Evolutionary conservation across 2,888 invertebrate genomes (phyloP), one percentile per base, ranked within the genome.

Genomic region (Drosophila lutescens): DNA sequence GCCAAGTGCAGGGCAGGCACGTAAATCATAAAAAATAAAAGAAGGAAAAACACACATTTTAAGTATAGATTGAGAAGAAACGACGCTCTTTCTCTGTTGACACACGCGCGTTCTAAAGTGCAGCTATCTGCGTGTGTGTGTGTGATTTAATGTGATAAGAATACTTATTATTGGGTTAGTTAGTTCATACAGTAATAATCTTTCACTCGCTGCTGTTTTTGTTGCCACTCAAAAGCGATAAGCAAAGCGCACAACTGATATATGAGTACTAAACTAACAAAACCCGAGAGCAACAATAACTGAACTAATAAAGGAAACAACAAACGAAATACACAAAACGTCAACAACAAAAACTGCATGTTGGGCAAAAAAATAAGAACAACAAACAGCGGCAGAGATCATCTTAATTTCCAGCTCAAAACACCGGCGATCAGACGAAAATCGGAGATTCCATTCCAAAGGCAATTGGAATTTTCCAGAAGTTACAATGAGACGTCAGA

Each of bases 81-180:
- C 44, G 43, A 32, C 34, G 12, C 43, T 46, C 36, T 36, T 23
- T 36, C 36, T 36, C 56, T 46, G 44, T 46, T 56, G 46, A 56
- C 49, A 49, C 49, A 49, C 49, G 49, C 49, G 49, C 34, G 49
- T 46, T 56, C 26, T 34, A 51, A 44, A 40, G 32, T 60, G 20
- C 46, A 46, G 43, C 20, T 36, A 55, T 55, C 12, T 55, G 44
- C 36, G 17, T 50, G 13, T 60, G 44, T 51, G 46, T 47, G 55
- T 67, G 75, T 74, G 86, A 83, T 87, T 83, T 86, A 88, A 88
- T 88, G 82, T 76, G 83, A 83, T 83, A 83, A 83, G 83, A 83
- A 83, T 78, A 71, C 85, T 82, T 87, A 87, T 86, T 87, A 82
- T 88, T 88, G 83, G 88, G 83, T 83, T 83, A 83, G 88, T 83